Evolutionary conservation across 2,888 invertebrate genomes (phyloP).

Genomic region (Netelia melanura): DNA sequence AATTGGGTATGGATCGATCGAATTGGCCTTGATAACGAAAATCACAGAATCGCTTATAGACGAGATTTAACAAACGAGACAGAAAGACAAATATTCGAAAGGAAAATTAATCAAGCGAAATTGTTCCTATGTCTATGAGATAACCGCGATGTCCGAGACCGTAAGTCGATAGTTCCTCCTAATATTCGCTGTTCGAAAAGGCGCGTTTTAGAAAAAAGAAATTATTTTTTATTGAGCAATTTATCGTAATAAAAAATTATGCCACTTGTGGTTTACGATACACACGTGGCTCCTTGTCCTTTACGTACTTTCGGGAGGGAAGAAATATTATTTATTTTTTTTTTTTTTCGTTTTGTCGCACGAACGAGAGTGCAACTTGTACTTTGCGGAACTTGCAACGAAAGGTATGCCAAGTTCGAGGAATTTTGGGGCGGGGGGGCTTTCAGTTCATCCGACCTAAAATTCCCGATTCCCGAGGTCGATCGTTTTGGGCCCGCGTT

Average conservation of each 20-base stretch:
- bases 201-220: background rate
- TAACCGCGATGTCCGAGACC: background rate
- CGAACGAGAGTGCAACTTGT: conserved; percentile 30
- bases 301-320: conserved; percentile 46
- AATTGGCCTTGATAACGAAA: background rate
- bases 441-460: conserved; percentile 14
- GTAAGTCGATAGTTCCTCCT: background rate
- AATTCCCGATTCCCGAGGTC: conserved; percentile 26
- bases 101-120: background rate
- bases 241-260: conserved; percentile 58
- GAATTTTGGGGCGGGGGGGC: background rate
- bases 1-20: background rate
- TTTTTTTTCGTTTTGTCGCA: conserved; percentile 39
- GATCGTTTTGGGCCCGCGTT: conserved; percentile 17
- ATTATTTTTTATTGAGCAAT: conserved; percentile 61
- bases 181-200: conserved; percentile 21
- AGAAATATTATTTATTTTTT: conserved; percentile 1
- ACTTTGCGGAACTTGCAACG: conserved; percentile 12
- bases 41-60: conserved; percentile 63
- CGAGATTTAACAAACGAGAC: conserved; percentile 28
- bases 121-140: conserved; percentile 4
- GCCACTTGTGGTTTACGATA: conserved; percentile 10
- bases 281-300: conserved; percentile 5
- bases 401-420: conserved; percentile 52
- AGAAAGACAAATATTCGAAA: conserved; percentile 19